Evolutionary conservation across 2,888 invertebrate species (phyloP).

Genomic region (Rhagium mordax): DNA sequence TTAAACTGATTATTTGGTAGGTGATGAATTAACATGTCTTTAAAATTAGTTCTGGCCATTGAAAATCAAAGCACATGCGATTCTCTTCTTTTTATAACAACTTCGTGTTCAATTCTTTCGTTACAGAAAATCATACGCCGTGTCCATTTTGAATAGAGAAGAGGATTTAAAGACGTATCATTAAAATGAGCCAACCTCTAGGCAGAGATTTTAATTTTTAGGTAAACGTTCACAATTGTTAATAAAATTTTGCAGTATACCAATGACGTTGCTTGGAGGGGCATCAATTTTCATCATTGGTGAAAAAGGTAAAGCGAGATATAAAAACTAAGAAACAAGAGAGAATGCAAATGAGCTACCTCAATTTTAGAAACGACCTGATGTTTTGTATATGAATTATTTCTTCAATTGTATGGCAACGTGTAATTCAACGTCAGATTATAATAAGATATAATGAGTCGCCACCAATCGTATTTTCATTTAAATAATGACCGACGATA

Average conservation of each 20-base stretch:
- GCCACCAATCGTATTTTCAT: constrained; percentile 45
- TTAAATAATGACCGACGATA: constrained; percentile 59
- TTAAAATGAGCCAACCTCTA: constrained; percentile 8
- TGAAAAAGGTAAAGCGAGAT: constrained; percentile 12
- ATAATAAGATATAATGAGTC: constrained; percentile 36
- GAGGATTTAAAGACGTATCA: constrained; percentile 9
- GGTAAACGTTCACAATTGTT: constrained; percentile 23
- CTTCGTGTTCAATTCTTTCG: not conserved
- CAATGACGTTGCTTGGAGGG: constrained; percentile 17
- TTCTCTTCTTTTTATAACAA: not conserved
- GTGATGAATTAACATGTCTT: too few relatives aligned
- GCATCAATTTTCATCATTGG: constrained; percentile 27
- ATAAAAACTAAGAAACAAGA: constrained; percentile 20
- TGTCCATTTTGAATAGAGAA: not conserved
- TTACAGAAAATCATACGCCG: constrained; percentile 7
- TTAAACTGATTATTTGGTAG: too few relatives aligned
- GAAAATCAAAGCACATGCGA: not conserved
- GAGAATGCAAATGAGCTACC: constrained; percentile 38
- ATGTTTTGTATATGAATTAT: constrained; percentile 46
- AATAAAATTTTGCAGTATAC: not conserved
- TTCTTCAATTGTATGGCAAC: constrained; percentile 48
- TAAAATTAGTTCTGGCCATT: too few relatives aligned
- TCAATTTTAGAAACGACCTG: constrained; percentile 49
- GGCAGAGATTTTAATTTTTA: constrained; percentile 24
- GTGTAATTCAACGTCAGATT: constrained; percentile 45